phyloP scores from a whole-genome alignment of 2,113 vertebrate genomes.

The Rhinopomastus cyanomelas region DNA sequence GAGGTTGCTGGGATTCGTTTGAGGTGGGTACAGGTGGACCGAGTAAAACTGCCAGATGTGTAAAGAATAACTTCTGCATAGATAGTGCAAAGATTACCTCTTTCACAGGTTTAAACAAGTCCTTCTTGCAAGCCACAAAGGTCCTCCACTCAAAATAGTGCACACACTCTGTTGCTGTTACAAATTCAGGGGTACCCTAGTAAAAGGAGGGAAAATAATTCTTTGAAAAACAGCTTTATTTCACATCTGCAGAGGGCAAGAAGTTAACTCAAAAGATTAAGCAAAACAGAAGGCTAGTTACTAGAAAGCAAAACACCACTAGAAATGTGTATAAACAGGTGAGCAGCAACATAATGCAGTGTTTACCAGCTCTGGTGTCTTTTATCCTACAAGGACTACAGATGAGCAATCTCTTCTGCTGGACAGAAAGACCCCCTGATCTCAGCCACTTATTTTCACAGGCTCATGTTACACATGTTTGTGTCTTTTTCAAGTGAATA shows the following conservation, averaged over 20 bases:
- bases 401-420: neutral
- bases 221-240: neutral
- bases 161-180: slow-evolving; percentile 86
- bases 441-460: neutral
- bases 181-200: slow-evolving; percentile 94
- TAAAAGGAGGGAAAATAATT: neutral
- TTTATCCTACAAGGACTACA: neutral
- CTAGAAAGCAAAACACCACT: neutral
- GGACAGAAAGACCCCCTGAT: neutral
- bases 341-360: neutral
- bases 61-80: neutral
- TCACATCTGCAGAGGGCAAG: neutral
- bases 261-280: neutral
- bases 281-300: neutral
- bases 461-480: neutral
- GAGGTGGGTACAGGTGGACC: neutral
- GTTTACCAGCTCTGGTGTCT: neutral
- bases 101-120: slow-evolving; percentile 87
- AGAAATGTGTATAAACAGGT: neutral
- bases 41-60: neutral
- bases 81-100: slow-evolving; percentile 79
- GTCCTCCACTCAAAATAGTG: slow-evolving; percentile 97
- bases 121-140: slow-evolving; percentile 84
- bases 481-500: neutral
- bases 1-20: neutral